phyloP scores from a whole-genome alignment of 2,113 vertebrate genomes.

The Clupea harengus region DNA sequence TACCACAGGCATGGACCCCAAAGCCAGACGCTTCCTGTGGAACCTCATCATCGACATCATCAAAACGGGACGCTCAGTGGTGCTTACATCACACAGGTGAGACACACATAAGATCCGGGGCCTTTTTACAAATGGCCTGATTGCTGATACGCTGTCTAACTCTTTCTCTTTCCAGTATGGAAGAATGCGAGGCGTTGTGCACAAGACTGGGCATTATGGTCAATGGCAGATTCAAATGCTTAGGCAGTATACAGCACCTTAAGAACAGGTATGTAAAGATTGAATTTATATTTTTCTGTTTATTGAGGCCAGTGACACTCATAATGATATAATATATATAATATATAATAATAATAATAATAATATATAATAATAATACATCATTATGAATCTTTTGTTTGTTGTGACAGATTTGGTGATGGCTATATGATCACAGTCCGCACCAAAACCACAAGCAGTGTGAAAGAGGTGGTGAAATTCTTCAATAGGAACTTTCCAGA shows the following conservation, averaged over 20 bases:
- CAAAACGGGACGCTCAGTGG: constrained; percentile 94
- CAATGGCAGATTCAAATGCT: constrained; percentile 88
- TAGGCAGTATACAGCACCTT: constrained; percentile 95
- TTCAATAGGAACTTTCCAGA: constrained; percentile 95
- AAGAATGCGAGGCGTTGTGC: constrained; percentile 92
- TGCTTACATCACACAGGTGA: constrained; percentile 95
- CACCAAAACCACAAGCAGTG: constrained; percentile 82
- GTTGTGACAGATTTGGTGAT: constrained; percentile 82
- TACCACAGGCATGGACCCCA: constrained; percentile 97
- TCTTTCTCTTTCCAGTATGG: constrained; percentile 79
- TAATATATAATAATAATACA: too few species aligned
- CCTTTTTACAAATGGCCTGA: background rate
- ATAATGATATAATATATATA: background rate
- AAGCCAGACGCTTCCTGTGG: constrained; percentile 93
- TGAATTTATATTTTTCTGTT: background rate
- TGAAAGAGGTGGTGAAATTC: constrained; percentile 94
- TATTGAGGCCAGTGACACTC: background rate
- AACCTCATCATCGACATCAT: constrained; percentile 95
- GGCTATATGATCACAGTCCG: constrained; percentile 98
- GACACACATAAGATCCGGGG: background rate
- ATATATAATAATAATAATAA: too few species aligned
- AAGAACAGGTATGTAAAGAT: constrained; percentile 83
- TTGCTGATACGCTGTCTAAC: background rate
- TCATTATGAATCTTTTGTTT: background rate
- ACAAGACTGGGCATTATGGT: constrained; percentile 97